Evolutionary conservation across 2,888 invertebrate species (phyloP), one percentile per base, ranked within the genome.

Genomic region (Myopa testacea): DNA sequence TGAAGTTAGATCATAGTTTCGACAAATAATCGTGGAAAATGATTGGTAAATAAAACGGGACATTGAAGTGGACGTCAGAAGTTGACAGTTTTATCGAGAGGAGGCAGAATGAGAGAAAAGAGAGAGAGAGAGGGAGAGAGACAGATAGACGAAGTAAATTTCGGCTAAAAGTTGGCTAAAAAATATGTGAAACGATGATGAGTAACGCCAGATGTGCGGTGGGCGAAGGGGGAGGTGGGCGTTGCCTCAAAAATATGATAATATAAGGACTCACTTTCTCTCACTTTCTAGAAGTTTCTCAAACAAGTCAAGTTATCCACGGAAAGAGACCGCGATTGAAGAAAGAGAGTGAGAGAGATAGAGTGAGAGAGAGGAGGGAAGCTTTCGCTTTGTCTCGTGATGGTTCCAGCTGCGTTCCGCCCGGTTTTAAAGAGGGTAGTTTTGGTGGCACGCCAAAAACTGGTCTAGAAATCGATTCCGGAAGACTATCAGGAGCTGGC

Each of bases 1-100:
- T 58, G 71, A 71, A 71, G 55, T 71, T 52, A 34, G 71, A 37
- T n/a, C 38, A 60, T 40, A 71, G 10, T 50, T 71, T 26, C 34
- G 70, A 34, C 52, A 72, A 72, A 72, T 72, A 40, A 58, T 71
- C 58, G 55, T 58, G 19, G 60, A 72, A 72, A 60, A 60, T 72
- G 38, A 72, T 38, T 38, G 34, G 40, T 60, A 58, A 58, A 72
- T 60, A 58, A 60, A 60, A 38, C 60, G 40, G n/a, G 38, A 58
- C n/a, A 72, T 5, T 62, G 37, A 16, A 72, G 60, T 4, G 58
- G 58, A 10, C 37, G 72, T 19, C 58, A 72, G 16, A 58, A 40
- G 38, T 60, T 50, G 70, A 72, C 60, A 72, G 71, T 38, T 45
- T n/a, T n/a, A 8, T 3, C n/a, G 34, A n/a, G 37, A 5, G 12